Conservation (phyloP, 2,113 vertebrate genomes). For the Pholis gunnellus region DNA sequence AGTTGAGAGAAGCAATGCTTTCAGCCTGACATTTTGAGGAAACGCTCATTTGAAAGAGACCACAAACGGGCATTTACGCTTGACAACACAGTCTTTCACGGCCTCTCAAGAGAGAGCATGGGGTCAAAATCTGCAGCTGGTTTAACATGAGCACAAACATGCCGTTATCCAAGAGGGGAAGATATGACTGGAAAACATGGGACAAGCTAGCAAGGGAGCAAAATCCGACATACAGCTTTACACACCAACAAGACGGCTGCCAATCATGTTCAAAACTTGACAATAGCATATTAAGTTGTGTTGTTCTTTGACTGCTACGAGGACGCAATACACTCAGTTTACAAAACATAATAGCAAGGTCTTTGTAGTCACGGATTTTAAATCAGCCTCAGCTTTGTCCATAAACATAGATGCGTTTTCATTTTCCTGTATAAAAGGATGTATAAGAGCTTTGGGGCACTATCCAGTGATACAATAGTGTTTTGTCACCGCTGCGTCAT, state of each 20-base stretch:
- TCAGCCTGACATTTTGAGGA: conserved; percentile 31
- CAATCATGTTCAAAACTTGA: background rate
- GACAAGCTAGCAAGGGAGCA: background rate
- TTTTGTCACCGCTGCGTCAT: conserved; percentile 35
- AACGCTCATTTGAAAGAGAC: background rate
- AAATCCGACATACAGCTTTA: background rate
- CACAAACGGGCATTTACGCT: conserved; percentile 35
- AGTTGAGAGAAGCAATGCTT: background rate
- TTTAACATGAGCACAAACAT: conserved; percentile 30
- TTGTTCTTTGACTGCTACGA: background rate
- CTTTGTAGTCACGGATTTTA: background rate
- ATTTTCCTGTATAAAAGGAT: conserved; percentile 14
- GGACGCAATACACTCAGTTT: background rate
- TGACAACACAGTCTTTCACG: conserved; percentile 43
- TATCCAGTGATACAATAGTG: background rate
- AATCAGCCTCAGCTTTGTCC: background rate
- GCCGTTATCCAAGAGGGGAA: conserved; percentile 3
- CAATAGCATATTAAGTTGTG: background rate
- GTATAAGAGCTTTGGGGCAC: background rate
- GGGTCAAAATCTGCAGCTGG: conserved; percentile 41
- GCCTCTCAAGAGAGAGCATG: conserved; percentile 15
- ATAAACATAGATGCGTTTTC: background rate
- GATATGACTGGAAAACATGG: background rate
- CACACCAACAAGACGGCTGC: background rate
- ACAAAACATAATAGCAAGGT: background rate